Percentiles rank a stretch among this genome's conserved stretches.
phyloP scores from a whole-genome alignment of 2,888 invertebrate genomes.

The Brachyptera putata region DNA sequence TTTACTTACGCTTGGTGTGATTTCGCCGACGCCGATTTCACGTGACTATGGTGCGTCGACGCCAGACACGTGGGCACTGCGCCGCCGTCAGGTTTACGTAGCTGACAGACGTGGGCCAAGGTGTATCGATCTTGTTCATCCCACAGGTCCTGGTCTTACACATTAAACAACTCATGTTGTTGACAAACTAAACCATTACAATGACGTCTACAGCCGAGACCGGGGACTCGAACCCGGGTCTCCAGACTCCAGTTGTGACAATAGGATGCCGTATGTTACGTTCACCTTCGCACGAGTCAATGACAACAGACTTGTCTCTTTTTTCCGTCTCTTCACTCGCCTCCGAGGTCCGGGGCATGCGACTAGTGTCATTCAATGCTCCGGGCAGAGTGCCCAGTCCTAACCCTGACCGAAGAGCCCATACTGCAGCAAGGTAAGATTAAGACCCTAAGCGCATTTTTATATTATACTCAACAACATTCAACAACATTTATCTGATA shows the following conservation, averaged over 20 bases:
- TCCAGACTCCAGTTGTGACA: slow-evolving; percentile 49
- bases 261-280: slow-evolving; percentile 61
- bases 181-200: no score
- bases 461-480: not conserved
- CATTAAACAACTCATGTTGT: no score
- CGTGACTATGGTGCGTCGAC: no score
- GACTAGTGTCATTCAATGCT: slow-evolving; percentile 50
- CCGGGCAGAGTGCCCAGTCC: slow-evolving; percentile 36
- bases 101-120: no score
- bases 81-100: no score
- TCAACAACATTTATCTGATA: not conserved
- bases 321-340: slow-evolving; percentile 70
- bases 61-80: no score
- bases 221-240: slow-evolving; percentile 7
- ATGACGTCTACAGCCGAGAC: slow-evolving; percentile 27
- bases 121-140: no score
- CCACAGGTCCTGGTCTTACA: no score
- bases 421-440: slow-evolving; percentile 25
- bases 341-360: slow-evolving; percentile 45
- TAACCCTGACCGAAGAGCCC: slow-evolving; percentile 35
- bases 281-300: slow-evolving; percentile 79
- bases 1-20: no score
- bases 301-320: slow-evolving; percentile 75
- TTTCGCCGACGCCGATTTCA: no score
- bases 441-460: no score